Base-by-base conservation (phyloP, 2,797 vertebrate genomes). In the Parotocinclus haroldoi region DNA sequence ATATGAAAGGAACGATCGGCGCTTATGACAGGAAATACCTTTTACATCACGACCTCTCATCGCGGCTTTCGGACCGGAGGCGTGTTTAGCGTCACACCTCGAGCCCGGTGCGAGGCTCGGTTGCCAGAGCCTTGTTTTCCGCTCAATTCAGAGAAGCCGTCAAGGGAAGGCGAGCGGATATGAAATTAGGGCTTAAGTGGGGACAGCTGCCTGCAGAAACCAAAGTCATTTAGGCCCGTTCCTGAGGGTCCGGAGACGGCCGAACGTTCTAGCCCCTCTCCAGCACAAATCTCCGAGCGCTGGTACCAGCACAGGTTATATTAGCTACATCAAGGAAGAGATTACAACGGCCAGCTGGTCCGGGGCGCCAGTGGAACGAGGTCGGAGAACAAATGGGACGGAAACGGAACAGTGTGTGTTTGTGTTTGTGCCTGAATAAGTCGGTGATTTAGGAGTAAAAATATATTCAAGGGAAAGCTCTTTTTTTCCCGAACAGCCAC, bases 151-250 rank as follows among this genome's bases (percentile, higher is more conserved):
- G 52, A 66, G 68, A 42, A 74, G 54, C 70, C 76, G 64, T 63
- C 58, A 66, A 75, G 75, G 57, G 57, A 69, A 52, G 40, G 63
- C 60, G 64, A 72, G 75, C 53, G 68, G 56, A 69, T 71, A 76
- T 80, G 74, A 78, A 79, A 81, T 80, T 78, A 80, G 64, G 50
- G 69, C 48, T 63, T 81, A 80, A 81, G 78, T 78, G 78, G 73
- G 75, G 80, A 81, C 80, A 80, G 80, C 71, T 81, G 80, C 69
- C 76, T 74, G 69, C 69, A 65, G 58, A 76, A 78, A 71, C 78
- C 73, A 73, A 79, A 76, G 78, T 76, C 71, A 74, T 80, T 81
- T 77, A 75, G 64, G 49, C 62, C 56, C 11, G 44, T 53, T 76
- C 75, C 80, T 77, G 48, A 66, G 80, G 71, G 76, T 66, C 63